These are phyloP conservation scores for Euzophera pinguis DNA, from an alignment of 2,888 invertebrate genomes.

Conservation along the genomic window DNA sequence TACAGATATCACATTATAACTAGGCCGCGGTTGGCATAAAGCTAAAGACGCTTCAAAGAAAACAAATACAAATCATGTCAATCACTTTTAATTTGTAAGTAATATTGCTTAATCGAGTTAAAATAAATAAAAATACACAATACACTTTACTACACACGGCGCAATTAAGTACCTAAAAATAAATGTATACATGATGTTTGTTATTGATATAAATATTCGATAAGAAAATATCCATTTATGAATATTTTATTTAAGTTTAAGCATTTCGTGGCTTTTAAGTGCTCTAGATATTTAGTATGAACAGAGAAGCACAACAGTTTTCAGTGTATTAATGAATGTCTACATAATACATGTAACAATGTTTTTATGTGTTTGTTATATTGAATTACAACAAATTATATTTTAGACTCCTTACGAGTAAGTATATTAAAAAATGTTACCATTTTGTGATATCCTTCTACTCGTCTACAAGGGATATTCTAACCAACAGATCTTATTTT, in stretches of 20 bases:
- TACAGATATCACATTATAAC: too few species aligned
- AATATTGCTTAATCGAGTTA: constrained; percentile 75
- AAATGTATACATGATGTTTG: constrained; percentile 28
- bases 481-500: constrained; percentile 32
- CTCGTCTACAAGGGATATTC: constrained; percentile 31
- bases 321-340: neutral
- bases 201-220: too few species aligned
- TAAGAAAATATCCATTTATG: neutral
- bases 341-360: neutral
- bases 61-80: constrained; percentile 47
- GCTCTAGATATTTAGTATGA: neutral
- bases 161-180: constrained; percentile 47
- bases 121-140: constrained; percentile 71
- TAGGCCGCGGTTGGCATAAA: too few species aligned
- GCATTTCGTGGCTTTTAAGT: neutral
- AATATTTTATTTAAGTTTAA: neutral
- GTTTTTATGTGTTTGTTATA: constrained; percentile 21
- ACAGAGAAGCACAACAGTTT: neutral
- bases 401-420: constrained; percentile 30
- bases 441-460: constrained; percentile 30
- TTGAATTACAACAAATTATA: constrained; percentile 26
- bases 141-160: constrained; percentile 54
- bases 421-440: constrained; percentile 33
- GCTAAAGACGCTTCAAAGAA: neutral
- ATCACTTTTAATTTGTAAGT: constrained; percentile 68